These are phyloP conservation scores for Leuctra nigra DNA, from an alignment of 2,888 invertebrate species.

Conservation along the genomic window DNA sequence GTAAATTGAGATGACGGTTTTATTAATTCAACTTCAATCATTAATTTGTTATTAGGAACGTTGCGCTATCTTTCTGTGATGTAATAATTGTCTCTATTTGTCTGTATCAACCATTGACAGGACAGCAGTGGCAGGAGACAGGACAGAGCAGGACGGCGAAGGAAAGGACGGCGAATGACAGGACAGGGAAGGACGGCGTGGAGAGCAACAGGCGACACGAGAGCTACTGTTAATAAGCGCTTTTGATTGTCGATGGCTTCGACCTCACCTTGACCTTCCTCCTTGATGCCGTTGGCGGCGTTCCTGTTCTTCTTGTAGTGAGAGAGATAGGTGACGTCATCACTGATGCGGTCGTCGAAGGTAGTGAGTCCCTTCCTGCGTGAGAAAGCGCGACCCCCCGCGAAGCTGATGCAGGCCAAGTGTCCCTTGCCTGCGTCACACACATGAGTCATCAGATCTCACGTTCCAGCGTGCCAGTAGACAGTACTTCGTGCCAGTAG, in stretches of 20 bases:
- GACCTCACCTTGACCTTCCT: conserved; percentile 36
- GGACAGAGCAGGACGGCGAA: no score
- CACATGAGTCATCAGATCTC: no score
- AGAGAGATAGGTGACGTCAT: conserved; percentile 80
- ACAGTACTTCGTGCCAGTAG: background rate
- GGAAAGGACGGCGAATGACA: no score
- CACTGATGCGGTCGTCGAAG: conserved; percentile 60
- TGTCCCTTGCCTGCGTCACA: conserved; percentile 62
- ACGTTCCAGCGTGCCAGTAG: no score
- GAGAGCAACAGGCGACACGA: background rate
- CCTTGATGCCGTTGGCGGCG: conserved; percentile 48
- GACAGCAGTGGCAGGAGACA: no score
- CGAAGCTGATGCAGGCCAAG: conserved; percentile 77
- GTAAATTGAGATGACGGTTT: no score
- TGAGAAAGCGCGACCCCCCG: conserved; percentile 71
- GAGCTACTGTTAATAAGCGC: background rate
- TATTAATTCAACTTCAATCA: no score
- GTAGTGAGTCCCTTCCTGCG: conserved; percentile 61
- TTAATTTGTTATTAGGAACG: no score
- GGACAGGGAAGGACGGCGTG: background rate
- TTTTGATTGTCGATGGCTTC: no score
- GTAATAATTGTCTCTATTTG: no score
- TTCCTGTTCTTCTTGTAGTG: conserved; percentile 78
- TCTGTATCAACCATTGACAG: no score
- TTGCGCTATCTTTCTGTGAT: no score